Conservation (phyloP, 2,113 vertebrate genomes). For the Ageneiosus marmoratus region DNA sequence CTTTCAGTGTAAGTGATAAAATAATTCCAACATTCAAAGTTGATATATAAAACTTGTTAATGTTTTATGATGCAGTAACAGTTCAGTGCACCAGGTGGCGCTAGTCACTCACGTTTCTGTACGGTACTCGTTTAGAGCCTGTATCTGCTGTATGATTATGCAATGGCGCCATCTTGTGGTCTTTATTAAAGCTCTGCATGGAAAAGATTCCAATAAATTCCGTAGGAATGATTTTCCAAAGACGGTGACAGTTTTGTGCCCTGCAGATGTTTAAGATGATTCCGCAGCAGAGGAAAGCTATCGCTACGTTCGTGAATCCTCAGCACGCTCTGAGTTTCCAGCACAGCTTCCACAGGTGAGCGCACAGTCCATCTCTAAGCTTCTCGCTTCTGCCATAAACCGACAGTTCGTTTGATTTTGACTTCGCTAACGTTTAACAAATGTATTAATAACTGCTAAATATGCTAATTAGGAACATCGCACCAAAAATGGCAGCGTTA, state of each 20-base stretch:
- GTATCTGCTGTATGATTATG: too few species aligned
- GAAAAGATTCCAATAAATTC: too few species aligned
- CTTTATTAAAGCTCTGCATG: not conserved
- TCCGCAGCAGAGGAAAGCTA: slow-evolving; percentile 92
- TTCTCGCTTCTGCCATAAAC: too few species aligned
- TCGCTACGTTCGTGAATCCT: slow-evolving; percentile 89
- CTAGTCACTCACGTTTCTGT: not conserved
- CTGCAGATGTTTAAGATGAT: slow-evolving; percentile 92
- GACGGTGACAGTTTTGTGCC: too few species aligned
- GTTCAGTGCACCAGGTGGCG: not conserved
- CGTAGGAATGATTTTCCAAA: too few species aligned
- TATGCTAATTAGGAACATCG: not conserved
- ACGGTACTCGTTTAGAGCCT: not conserved
- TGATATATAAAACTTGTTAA: too few species aligned
- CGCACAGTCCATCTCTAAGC: not conserved
- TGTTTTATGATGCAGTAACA: not conserved
- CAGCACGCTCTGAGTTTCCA: slow-evolving; percentile 91
- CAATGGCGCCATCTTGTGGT: slow-evolving; percentile 32
- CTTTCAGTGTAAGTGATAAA: too few species aligned
- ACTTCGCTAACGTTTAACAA: not conserved
- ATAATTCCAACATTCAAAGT: too few species aligned
- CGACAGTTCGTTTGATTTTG: too few species aligned
- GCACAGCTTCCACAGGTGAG: slow-evolving; percentile 93
- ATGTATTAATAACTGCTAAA: not conserved
- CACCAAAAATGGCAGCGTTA: not conserved